These are phyloP conservation scores for Morus bassanus DNA, from an alignment of 2,797 vertebrate species.

Conservation along the genomic window DNA sequence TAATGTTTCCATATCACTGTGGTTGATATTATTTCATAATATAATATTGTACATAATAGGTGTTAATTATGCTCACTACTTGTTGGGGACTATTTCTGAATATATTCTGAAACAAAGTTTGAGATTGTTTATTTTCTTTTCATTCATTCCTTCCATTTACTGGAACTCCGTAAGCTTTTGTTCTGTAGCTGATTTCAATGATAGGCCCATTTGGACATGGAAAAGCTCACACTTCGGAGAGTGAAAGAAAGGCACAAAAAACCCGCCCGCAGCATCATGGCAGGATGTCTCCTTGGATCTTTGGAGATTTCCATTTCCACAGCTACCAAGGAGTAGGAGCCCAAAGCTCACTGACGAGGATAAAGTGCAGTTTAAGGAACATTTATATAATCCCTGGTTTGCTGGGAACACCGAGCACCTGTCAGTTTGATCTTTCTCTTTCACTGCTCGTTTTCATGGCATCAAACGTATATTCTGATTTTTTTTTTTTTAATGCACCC, in stretches of 20 bases:
- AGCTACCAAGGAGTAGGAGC: neutral
- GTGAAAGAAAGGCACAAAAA: neutral
- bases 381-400: neutral
- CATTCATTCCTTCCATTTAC: neutral
- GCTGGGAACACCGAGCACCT: neutral
- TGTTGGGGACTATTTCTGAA: neutral
- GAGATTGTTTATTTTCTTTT: neutral
- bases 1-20: accelerated
- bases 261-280: accelerated
- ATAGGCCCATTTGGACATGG: accelerated
- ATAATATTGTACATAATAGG: too few relatives aligned
- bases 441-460: neutral
- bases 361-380: neutral
- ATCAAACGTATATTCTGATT: neutral
- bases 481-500: too few relatives aligned
- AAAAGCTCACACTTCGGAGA: neutral
- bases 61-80: neutral
- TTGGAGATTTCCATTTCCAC: neutral
- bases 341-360: neutral
- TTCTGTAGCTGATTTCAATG: neutral
- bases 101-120: too few relatives aligned
- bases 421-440: neutral
- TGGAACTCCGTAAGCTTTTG: neutral
- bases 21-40: neutral
- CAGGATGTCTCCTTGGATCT: neutral